These are phyloP conservation scores for Boloria euphrosyne DNA, from an alignment of 2,888 invertebrate genomes.

Conservation along the genomic window DNA sequence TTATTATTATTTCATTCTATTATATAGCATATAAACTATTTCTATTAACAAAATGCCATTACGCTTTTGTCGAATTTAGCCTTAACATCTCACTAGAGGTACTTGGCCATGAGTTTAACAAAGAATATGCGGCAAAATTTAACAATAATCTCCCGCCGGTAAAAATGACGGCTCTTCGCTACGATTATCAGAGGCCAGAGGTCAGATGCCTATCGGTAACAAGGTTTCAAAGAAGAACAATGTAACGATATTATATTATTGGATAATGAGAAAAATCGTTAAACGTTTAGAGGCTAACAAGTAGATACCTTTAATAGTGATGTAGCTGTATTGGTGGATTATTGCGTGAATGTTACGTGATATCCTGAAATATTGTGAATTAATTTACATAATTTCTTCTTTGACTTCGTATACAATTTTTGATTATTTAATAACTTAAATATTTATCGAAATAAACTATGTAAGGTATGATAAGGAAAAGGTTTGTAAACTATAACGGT, in stretches of 20 bases:
- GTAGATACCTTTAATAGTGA: background rate
- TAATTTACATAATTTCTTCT: too few species aligned
- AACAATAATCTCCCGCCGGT: conserved; percentile 60
- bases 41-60: background rate
- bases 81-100: conserved; percentile 20
- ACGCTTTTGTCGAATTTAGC: conserved; percentile 8
- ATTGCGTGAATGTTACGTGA: too few species aligned
- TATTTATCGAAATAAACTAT: too few species aligned
- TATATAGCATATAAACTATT: background rate
- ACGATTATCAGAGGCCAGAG: conserved; percentile 73
- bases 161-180: conserved; percentile 60
- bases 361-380: too few species aligned
- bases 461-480: too few species aligned
- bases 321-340: too few species aligned
- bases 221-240: conserved; percentile 36
- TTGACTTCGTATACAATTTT: too few species aligned
- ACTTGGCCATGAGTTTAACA: conserved; percentile 45
- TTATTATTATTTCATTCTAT: conserved; percentile 8
- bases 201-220: conserved; percentile 68
- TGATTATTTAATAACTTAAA: too few species aligned
- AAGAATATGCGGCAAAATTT: conserved; percentile 54
- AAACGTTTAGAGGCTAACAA: background rate
- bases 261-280: conserved; percentile 34
- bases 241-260: conserved; percentile 43
- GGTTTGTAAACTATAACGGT: conserved; percentile 27